Percentiles rank a stretch among this genome's conserved stretches.
Evolutionary conservation across 2,888 invertebrate species (phyloP).

Genomic region (Eledona agricola): DNA sequence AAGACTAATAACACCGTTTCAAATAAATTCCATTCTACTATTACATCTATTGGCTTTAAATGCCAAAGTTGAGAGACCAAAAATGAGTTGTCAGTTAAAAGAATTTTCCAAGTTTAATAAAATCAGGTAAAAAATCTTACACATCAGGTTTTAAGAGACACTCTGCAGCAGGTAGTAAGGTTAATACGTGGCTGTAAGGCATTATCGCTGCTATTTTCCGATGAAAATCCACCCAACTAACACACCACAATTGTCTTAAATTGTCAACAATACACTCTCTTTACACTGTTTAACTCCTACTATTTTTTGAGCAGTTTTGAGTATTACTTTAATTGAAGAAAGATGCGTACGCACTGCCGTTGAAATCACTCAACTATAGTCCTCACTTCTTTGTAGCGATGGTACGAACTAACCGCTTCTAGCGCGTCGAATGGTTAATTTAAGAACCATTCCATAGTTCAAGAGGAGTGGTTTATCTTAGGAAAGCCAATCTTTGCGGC

Average conservation of each 20-base stretch:
- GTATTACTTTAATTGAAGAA: conserved; percentile 30
- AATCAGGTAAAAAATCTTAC: conserved; percentile 42
- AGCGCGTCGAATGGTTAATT: conserved; percentile 51
- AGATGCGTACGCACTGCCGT: conserved; percentile 44
- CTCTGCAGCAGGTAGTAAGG: conserved; percentile 49
- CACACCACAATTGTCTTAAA: conserved; percentile 36
- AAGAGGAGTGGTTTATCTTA: conserved; percentile 41
- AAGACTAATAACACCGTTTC: conserved; percentile 7
- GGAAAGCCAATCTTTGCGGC: too few species aligned
- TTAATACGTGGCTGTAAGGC: conserved; percentile 54
- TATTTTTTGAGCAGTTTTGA: conserved; percentile 42
- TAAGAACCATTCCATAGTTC: conserved; percentile 47
- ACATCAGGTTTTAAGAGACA: conserved; percentile 41
- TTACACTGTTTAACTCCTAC: conserved; percentile 42
- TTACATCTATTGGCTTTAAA: too few species aligned
- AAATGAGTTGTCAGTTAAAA: background rate
- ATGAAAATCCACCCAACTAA: conserved; percentile 37
- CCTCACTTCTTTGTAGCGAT: conserved; percentile 43
- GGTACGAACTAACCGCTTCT: conserved; percentile 49
- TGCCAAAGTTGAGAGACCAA: too few species aligned
- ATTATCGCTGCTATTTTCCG: conserved; percentile 43
- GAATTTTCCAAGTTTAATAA: conserved; percentile 16
- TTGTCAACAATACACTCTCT: conserved; percentile 45
- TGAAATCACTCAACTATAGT: conserved; percentile 23
- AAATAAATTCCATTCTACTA: conserved; percentile 1